Evolutionary conservation across 2,888 invertebrate species (phyloP).

Genomic region (Xestoiulus laeticollis): DNA sequence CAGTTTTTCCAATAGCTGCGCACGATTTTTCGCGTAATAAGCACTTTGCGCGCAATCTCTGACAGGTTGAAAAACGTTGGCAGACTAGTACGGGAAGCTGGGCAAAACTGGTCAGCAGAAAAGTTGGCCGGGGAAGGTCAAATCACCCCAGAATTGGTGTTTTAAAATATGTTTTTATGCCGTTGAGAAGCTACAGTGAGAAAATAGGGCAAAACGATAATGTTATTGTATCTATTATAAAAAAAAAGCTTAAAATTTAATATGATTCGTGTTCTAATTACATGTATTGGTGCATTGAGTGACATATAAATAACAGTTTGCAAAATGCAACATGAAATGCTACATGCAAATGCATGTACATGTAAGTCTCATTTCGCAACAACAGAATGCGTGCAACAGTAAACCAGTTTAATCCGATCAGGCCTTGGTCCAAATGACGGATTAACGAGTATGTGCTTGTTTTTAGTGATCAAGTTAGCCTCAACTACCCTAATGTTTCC

Average conservation of each 20-base stretch:
- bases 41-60: too few species aligned
- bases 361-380: background rate
- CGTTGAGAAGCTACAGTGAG: background rate
- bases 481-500: too few species aligned
- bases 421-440: background rate
- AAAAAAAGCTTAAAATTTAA: background rate
- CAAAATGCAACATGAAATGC: background rate
- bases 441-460: background rate
- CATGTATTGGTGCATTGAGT: background rate
- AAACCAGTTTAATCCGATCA: background rate
- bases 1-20: too few species aligned
- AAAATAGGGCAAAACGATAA: background rate
- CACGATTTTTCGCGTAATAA: too few species aligned
- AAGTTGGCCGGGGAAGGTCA: background rate
- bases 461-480: too few species aligned
- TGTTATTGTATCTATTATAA: background rate
- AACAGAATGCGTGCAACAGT: background rate
- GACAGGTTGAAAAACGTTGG: background rate
- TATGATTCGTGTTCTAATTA: background rate
- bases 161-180: background rate
- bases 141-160: background rate
- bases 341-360: too few species aligned
- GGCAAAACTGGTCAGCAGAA: background rate
- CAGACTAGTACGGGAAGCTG: background rate
- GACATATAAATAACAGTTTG: background rate